phyloP scores from a whole-genome alignment of 2,797 vertebrate species.

The Decapterus maruadsi region DNA sequence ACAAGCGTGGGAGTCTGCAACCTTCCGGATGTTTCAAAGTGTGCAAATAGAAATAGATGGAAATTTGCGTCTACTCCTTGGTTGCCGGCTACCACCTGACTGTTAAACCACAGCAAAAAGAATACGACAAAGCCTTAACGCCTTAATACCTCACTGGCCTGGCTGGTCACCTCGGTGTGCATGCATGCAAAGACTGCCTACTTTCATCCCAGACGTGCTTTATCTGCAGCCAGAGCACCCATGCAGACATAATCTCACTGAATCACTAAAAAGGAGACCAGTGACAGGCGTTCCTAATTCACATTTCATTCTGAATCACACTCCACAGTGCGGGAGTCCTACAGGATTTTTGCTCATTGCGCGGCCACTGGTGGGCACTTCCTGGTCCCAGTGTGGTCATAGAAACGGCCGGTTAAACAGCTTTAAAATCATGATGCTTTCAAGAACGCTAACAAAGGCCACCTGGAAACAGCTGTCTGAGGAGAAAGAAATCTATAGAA shows the following conservation, averaged over 20 bases:
- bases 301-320: constrained; percentile 60
- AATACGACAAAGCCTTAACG: constrained; percentile 34
- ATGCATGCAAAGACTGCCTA: constrained; percentile 55
- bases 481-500: constrained; percentile 30
- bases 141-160: constrained; percentile 51
- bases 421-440: constrained; percentile 26
- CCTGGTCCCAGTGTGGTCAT: constrained; percentile 53
- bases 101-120: constrained; percentile 44
- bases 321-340: constrained; percentile 34
- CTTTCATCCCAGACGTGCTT: constrained; percentile 73
- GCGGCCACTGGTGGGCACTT: constrained; percentile 58
- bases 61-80: not conserved
- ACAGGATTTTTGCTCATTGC: constrained; percentile 50
- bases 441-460: constrained; percentile 1
- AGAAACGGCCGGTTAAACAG: constrained; percentile 53
- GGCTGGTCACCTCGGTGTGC: constrained; percentile 50
- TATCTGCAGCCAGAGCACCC: constrained; percentile 79
- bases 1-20: constrained; percentile 30
- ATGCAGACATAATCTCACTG: constrained; percentile 80
- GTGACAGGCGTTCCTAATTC: constrained; percentile 74
- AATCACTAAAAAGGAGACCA: constrained; percentile 67
- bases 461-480: not conserved
- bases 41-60: not conserved
- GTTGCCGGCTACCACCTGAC: constrained; percentile 22
- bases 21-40: not conserved